Evolutionary conservation across 2,888 invertebrate genomes (phyloP).

Genomic region (Heliconius erato): DNA sequence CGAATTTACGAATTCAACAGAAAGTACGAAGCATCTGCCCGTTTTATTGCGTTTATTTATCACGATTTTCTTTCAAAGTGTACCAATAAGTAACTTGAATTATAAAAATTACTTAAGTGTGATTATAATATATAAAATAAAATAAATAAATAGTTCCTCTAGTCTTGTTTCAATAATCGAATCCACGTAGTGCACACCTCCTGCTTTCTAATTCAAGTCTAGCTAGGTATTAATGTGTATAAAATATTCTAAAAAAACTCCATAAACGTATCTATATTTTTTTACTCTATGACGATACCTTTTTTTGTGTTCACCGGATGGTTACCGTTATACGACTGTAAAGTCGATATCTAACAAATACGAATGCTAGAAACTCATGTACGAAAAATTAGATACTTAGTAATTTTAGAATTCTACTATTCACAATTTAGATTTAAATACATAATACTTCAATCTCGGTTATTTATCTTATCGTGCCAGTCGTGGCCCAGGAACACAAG

Average conservation of each 20-base stretch:
- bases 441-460: background rate
- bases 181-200: too few relatives aligned
- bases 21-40: too few relatives aligned
- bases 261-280: background rate
- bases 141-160: too few relatives aligned
- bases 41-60: too few relatives aligned
- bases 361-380: conserved; percentile 27
- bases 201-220: too few relatives aligned
- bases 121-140: too few relatives aligned
- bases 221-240: background rate
- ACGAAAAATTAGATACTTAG: background rate
- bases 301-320: conserved; percentile 46
- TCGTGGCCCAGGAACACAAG: too few relatives aligned
- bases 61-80: too few relatives aligned
- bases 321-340: conserved; percentile 41
- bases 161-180: too few relatives aligned
- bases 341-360: conserved; percentile 36
- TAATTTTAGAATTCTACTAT: background rate
- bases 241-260: background rate
- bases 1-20: too few relatives aligned
- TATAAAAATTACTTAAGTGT: too few relatives aligned
- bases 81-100: too few relatives aligned
- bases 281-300: conserved; percentile 32
- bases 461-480: background rate
- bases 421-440: background rate